These are phyloP conservation scores for Romanogobio albipinnatus DNA, from an alignment of 2,113 vertebrate genomes.

Conservation along the genomic window DNA sequence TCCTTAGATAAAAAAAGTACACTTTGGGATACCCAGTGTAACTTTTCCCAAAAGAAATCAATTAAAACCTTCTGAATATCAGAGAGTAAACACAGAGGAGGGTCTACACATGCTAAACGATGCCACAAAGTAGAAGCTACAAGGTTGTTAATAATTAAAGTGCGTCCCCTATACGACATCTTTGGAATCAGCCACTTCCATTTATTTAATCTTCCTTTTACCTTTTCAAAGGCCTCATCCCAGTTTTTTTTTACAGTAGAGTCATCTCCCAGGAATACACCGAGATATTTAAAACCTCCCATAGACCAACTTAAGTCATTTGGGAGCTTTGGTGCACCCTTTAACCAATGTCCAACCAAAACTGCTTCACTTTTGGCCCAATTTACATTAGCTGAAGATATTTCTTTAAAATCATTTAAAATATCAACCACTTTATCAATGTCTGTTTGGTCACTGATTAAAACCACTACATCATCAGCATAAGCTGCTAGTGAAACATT, in stretches of 20 bases:
- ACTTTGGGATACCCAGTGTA: not conserved
- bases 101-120: not conserved
- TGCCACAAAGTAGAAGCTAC: not conserved
- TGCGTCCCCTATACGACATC: not conserved
- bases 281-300: not conserved
- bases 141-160: not conserved
- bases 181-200: not conserved
- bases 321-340: not conserved
- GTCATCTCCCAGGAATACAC: not conserved
- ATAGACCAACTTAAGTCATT: not conserved
- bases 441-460: not conserved
- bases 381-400: not conserved
- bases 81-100: not conserved
- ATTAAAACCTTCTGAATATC: not conserved
- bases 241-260: not conserved
- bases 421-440: not conserved
- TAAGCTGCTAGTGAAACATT: not conserved
- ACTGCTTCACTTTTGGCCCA: not conserved
- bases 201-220: not conserved
- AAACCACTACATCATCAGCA: not conserved
- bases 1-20: not conserved
- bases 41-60: not conserved
- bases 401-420: not conserved
- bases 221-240: not conserved
- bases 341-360: not conserved